Evolutionary conservation across 2,113 vertebrate species (phyloP).

Genomic region (Micronycteris hirsuta): DNA sequence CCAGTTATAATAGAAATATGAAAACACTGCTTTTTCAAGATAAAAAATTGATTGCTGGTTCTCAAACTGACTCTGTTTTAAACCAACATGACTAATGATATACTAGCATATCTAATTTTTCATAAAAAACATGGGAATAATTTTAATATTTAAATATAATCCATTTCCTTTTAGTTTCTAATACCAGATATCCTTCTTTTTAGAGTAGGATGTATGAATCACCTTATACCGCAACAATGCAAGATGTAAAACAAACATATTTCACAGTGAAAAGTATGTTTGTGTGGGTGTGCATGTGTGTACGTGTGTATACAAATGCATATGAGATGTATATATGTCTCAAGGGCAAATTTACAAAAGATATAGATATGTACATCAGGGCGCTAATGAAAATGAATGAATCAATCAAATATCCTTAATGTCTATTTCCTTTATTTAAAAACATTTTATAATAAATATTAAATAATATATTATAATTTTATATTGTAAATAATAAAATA

Average conservation of each 20-base stretch:
- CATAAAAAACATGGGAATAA: background rate
- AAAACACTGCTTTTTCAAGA: background rate
- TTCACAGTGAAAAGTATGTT: background rate
- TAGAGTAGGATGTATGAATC: background rate
- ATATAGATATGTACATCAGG: background rate
- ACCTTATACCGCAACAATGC: background rate
- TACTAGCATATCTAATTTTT: background rate
- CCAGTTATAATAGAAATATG: constrained; percentile 41
- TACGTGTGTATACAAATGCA: background rate
- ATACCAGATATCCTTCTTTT: background rate
- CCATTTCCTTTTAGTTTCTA: background rate
- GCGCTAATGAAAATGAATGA: background rate
- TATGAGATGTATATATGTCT: background rate
- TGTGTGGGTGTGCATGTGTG: background rate
- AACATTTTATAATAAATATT: background rate
- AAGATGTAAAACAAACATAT: background rate
- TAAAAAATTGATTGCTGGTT: background rate
- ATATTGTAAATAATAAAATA: background rate
- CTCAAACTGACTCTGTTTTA: background rate
- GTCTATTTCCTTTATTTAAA: background rate
- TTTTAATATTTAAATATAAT: background rate
- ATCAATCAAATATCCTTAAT: background rate
- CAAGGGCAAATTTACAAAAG: background rate
- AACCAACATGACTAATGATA: background rate
- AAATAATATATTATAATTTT: background rate